These are phyloP conservation scores for Stenoptilia bipunctidactyla DNA, from an alignment of 2,888 invertebrate genomes.

Conservation along the genomic window DNA sequence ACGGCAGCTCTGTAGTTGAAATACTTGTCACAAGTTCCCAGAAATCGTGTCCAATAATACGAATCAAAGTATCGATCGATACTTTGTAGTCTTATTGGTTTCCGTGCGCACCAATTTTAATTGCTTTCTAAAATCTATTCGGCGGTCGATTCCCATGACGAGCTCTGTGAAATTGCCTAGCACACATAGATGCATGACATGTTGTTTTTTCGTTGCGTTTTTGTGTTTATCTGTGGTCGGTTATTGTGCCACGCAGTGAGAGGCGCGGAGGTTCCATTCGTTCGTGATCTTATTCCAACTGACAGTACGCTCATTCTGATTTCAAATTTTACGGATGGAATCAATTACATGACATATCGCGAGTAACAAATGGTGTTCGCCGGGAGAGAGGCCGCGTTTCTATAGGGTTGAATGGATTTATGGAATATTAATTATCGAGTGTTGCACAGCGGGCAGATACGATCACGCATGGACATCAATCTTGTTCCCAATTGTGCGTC, in stretches of 20 bases:
- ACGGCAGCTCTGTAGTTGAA: too few relatives aligned
- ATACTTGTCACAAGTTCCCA: too few relatives aligned
- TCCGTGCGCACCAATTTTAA: constrained; percentile 57
- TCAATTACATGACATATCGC: constrained; percentile 62
- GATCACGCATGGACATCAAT: constrained; percentile 58
- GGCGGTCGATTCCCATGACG: constrained; percentile 66
- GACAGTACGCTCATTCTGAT: constrained; percentile 45
- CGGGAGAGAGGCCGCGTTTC: constrained; percentile 21
- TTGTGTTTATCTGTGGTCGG: constrained; percentile 50
- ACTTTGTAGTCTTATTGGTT: constrained; percentile 42
- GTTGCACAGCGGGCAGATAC: constrained; percentile 53
- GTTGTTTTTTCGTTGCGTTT: constrained; percentile 63
- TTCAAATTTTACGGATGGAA: constrained; percentile 59
- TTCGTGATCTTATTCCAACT: constrained; percentile 2
- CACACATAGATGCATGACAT: constrained; percentile 70
- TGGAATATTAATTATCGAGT: constrained; percentile 58
- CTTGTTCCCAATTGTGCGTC: constrained; percentile 54
- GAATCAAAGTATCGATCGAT: constrained; percentile 50
- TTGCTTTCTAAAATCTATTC: constrained; percentile 66
- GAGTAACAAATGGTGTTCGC: constrained; percentile 23
- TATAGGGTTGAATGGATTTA: constrained; percentile 52
- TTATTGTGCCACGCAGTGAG: constrained; percentile 55
- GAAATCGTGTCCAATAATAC: not conserved
- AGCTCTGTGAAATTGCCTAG: constrained; percentile 64
- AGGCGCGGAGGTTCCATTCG: too few relatives aligned